Evolutionary conservation across 2,888 invertebrate genomes (phyloP), one percentile per base, ranked within the genome.

Genomic region (Apamea anceps): DNA sequence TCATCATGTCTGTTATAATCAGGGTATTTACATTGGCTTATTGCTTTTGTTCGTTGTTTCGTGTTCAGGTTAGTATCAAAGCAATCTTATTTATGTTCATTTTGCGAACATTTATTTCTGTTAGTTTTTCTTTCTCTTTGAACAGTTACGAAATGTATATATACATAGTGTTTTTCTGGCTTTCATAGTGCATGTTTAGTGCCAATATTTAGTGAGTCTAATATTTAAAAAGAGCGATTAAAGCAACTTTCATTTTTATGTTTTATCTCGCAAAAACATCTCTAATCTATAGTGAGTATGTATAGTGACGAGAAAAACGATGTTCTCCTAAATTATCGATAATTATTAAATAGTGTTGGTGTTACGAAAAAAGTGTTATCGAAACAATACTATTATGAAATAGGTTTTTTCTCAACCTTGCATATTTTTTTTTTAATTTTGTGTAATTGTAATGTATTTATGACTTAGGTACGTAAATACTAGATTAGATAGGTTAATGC

Each of bases 1-100:
- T 78, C 45, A 67, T 72, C n/a, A 71, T 71, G 32, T 51, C 32
- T 51, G 15, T 77, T 77, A 65, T 60, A 37, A 66, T 60, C 65
- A 37, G 15, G 18, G 13, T 45, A 4, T 12, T 21, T 66, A 67
- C 2, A 28, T 62, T n/a, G 1, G 28, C 10, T 60, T 28, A 15
- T 62, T 48, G 21, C 21, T 15, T 28, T 42, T 51, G 18, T 51
- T 76, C 18, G 25, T 18, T 75, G 18, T 75, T 62, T 62, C 5
- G 5, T 60, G 18, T 60, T 74, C 32, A 45, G 21, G 25, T 57
- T 42, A 54, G 13, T 62, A 63, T 21, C 54, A 71, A 15, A 32
- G 8, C n/a, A 45, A 60, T 63, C 12, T 7, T 1, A 32, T 48
- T 25, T 15, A 3, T 21, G 15, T 71, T 25, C 8, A 32, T 48